phyloP scores from a whole-genome alignment of 1,140 invertebrate genomes.

The Musca domestica region DNA sequence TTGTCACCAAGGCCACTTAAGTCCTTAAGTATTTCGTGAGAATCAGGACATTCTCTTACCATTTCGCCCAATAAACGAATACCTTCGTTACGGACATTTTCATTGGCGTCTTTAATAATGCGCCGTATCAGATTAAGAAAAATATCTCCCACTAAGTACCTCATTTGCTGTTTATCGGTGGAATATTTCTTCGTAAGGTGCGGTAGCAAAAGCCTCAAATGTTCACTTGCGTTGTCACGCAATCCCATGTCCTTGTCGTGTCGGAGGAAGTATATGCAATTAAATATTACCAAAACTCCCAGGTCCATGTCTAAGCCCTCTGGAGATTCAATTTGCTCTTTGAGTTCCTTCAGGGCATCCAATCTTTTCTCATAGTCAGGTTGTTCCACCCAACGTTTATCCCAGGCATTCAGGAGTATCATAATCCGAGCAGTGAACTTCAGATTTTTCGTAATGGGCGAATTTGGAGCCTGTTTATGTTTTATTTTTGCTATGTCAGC shows the following conservation, averaged over 20 bases:
- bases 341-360: constrained; percentile 67
- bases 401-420: constrained; percentile 79
- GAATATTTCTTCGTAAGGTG: constrained; percentile 59
- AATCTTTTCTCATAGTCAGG: constrained; percentile 84
- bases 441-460: constrained; percentile 17
- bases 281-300: constrained; percentile 73
- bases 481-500: constrained; percentile 57
- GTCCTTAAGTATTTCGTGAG: constrained; percentile 73
- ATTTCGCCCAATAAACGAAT: constrained; percentile 74
- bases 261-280: constrained; percentile 76
- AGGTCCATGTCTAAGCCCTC: constrained; percentile 62
- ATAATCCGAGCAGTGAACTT: constrained; percentile 59
- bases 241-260: constrained; percentile 80
- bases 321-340: constrained; percentile 52
- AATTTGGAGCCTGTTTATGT: constrained; percentile 34
- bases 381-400: constrained; percentile 83
- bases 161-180: constrained; percentile 53
- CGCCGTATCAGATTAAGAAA: constrained; percentile 68
- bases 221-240: constrained; percentile 72
- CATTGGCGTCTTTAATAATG: constrained; percentile 67
- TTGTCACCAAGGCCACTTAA: constrained; percentile 69
- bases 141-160: constrained; percentile 71
- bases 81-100: constrained; percentile 70
- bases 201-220: constrained; percentile 66
- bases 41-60: constrained; percentile 66